A percentile compares a stretch with the other conserved stretches of the same genome.
Conservation (phyloP, 1,140 invertebrate species). For the Oreohelix idahoensis region DNA sequence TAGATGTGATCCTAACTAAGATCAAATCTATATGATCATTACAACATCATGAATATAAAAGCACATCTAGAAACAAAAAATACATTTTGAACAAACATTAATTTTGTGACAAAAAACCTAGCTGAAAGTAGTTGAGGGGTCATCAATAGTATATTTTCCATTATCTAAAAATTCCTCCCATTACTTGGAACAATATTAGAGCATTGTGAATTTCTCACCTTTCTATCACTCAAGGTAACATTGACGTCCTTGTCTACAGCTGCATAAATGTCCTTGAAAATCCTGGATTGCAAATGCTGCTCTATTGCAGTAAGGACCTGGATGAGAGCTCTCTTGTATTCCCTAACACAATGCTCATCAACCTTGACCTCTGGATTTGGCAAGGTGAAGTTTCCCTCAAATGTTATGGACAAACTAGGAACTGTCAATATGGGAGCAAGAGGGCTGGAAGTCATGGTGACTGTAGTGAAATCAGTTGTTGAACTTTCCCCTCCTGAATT, state of each 20-base stretch:
- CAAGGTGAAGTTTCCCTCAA: conserved; percentile 34
- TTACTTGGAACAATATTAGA: no score
- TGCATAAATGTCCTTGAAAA: conserved; percentile 15
- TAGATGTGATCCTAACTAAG: no score
- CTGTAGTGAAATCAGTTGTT: neutral
- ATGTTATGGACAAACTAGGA: conserved; percentile 37
- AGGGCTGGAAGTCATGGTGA: neutral
- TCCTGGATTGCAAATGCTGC: conserved; percentile 30
- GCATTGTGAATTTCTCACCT: conserved; percentile 19
- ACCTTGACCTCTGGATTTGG: neutral
- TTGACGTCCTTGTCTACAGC: conserved; percentile 14
- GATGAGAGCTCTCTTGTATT: conserved; percentile 37
- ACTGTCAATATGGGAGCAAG: conserved; percentile 22
- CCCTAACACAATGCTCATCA: conserved; percentile 30
- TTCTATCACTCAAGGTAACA: conserved; percentile 1
- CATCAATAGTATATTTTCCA: no score
- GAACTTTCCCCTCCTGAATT: no score
- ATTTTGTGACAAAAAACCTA: no score
- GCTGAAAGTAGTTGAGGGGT: no score
- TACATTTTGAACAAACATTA: no score
- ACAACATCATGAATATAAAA: no score
- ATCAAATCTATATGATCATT: no score
- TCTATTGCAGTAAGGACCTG: conserved; percentile 26
- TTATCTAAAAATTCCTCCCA: no score
- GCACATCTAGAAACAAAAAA: no score